Evolutionary conservation across 1,140 invertebrate species (phyloP).

Genomic region (Manduca sexta): DNA sequence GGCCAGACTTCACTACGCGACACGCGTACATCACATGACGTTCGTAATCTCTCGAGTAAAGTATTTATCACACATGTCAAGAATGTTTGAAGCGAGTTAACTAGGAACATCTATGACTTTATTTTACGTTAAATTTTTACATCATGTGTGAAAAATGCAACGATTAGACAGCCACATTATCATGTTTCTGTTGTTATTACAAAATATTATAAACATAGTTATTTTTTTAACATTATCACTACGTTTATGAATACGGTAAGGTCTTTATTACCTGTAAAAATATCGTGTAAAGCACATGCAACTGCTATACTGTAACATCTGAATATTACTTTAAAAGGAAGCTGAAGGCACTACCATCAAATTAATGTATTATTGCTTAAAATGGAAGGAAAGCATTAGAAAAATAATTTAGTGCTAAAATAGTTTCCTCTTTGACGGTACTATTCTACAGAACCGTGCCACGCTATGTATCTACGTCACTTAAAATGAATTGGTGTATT

Average conservation of each 20-base stretch:
- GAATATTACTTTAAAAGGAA: conserved; percentile 55
- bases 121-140: conserved; percentile 44
- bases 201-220: conserved; percentile 61
- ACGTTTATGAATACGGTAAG: conserved; percentile 68
- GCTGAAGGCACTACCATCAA: conserved; percentile 71
- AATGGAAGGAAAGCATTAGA: conserved; percentile 63
- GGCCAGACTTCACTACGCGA: neutral
- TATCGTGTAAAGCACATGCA: conserved; percentile 67
- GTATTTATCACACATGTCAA: conserved; percentile 52
- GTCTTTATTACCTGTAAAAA: conserved; percentile 69
- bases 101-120: conserved; percentile 65
- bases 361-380: conserved; percentile 61
- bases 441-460: conserved; percentile 33
- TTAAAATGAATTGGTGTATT: conserved; percentile 21
- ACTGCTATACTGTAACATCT: conserved; percentile 57
- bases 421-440: conserved; percentile 44
- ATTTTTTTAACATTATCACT: conserved; percentile 48
- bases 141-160: conserved; percentile 66
- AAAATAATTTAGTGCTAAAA: conserved; percentile 59
- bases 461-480: conserved; percentile 32
- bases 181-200: conserved; percentile 50
- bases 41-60: conserved; percentile 36
- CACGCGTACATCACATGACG: neutral
- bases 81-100: conserved; percentile 52
- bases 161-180: conserved; percentile 68